Evolutionary conservation across 2,797 vertebrate species (phyloP).

Genomic region (Sus cebifrons): DNA sequence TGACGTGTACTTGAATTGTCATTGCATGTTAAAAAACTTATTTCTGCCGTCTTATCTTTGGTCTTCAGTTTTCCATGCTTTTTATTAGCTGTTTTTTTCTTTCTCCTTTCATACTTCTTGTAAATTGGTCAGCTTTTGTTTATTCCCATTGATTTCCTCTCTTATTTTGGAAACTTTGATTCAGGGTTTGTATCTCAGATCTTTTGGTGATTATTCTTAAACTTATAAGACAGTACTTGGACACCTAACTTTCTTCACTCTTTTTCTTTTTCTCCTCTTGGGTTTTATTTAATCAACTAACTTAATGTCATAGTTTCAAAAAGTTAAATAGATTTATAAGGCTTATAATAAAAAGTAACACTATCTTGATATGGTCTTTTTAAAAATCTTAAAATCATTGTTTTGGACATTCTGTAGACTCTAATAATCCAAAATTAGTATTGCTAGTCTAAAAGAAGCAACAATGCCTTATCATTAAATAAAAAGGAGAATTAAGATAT

Average conservation of each 20-base stretch:
- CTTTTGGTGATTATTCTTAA: not conserved
- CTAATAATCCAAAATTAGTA: not conserved
- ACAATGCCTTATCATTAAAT: not conserved
- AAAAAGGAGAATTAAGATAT: not conserved
- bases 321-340: not conserved
- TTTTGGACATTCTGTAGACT: not conserved
- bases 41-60: not conserved
- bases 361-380: not conserved
- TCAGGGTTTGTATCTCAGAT: not conserved
- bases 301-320: not conserved
- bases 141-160: not conserved
- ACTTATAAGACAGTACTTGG: not conserved
- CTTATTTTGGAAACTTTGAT: not conserved
- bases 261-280: not conserved
- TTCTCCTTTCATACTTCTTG: not conserved
- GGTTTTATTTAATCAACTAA: constrained; percentile 2
- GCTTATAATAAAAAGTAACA: not conserved
- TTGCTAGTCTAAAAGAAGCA: not conserved
- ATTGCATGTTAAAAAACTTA: too few species aligned
- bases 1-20: too few species aligned
- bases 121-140: not conserved
- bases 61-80: not conserved
- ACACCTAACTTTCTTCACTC: not conserved
- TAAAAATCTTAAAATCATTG: not conserved
- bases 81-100: not conserved